Evolutionary conservation across 2,888 invertebrate genomes (phyloP).

Genomic region (Pseudococcus jackbeardsleyi): DNA sequence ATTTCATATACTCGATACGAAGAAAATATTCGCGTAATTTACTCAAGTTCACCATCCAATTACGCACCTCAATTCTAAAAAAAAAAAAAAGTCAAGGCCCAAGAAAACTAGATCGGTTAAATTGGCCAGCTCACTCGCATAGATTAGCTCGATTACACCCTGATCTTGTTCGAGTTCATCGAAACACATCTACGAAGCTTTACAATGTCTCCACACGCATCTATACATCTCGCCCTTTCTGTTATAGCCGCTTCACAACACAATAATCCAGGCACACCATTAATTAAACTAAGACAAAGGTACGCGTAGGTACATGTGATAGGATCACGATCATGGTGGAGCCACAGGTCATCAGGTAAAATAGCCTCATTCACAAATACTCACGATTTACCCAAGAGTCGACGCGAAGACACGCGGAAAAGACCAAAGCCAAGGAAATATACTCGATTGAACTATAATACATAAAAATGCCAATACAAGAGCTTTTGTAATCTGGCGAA

Average conservation of each 20-base stretch:
- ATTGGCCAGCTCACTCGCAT: not conserved
- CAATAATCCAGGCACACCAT: slow-evolving; percentile 29
- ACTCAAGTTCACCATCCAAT: no score
- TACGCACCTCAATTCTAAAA: no score
- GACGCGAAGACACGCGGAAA: not conserved
- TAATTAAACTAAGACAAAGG: slow-evolving; percentile 21
- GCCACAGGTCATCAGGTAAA: slow-evolving; percentile 25
- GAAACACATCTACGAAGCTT: slow-evolving; percentile 6
- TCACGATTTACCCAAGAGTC: not conserved
- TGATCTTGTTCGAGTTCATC: slow-evolving; percentile 2
- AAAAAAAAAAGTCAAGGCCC: not conserved
- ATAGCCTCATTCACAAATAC: slow-evolving; percentile 44
- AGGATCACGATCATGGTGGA: slow-evolving; percentile 15
- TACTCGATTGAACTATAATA: not conserved
- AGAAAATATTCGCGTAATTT: no score
- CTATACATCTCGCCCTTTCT: not conserved
- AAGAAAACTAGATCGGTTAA: not conserved
- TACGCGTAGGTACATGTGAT: not conserved
- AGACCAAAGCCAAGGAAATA: not conserved
- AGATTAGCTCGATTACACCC: not conserved
- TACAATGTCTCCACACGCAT: slow-evolving; percentile 28
- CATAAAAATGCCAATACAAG: not conserved
- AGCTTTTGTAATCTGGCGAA: not conserved
- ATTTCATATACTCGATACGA: no score
- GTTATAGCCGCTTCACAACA: not conserved